phyloP scores from a whole-genome alignment of 2,888 invertebrate genomes.

The Acronicta leporina region DNA sequence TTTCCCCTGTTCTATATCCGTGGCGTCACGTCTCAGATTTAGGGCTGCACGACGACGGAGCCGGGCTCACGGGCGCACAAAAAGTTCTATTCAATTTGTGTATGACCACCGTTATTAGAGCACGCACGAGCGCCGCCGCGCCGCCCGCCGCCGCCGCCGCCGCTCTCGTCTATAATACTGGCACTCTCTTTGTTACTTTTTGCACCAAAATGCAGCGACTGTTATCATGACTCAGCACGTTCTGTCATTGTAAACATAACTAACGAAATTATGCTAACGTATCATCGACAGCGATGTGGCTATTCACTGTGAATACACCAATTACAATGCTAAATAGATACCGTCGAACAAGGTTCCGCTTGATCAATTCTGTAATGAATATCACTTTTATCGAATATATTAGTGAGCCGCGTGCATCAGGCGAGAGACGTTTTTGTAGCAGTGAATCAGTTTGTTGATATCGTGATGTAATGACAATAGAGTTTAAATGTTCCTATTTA shows the following conservation, averaged over 20 bases:
- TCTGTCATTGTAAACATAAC: constrained; percentile 78
- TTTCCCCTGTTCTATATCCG: constrained; percentile 60
- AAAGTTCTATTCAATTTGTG: constrained; percentile 82
- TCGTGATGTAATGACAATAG: constrained; percentile 44
- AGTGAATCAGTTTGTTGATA: constrained; percentile 43
- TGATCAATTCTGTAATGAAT: constrained; percentile 61
- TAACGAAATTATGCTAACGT: constrained; percentile 79
- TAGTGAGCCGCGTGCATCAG: constrained; percentile 46
- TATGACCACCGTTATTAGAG: constrained; percentile 79
- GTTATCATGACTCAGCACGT: constrained; percentile 76
- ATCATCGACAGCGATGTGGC: constrained; percentile 69
- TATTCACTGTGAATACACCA: constrained; percentile 76
- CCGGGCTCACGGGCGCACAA: constrained; percentile 72
- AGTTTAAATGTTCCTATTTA: constrained; percentile 23
- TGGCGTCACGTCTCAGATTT: constrained; percentile 75
- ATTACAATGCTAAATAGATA: constrained; percentile 68
- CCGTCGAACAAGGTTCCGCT: constrained; percentile 61
- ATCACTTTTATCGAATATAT: constrained; percentile 61
- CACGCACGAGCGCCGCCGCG: constrained; percentile 76
- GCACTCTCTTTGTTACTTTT: constrained; percentile 74
- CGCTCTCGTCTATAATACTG: constrained; percentile 61
- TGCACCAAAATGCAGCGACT: constrained; percentile 82
- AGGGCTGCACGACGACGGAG: constrained; percentile 73
- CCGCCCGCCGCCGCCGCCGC: constrained; percentile 50
- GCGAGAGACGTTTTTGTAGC: constrained; percentile 44